Evolutionary conservation across 2,797 vertebrate species (phyloP), one percentile per base, ranked within the genome.

Genomic region (Peromyscus eremicus): DNA sequence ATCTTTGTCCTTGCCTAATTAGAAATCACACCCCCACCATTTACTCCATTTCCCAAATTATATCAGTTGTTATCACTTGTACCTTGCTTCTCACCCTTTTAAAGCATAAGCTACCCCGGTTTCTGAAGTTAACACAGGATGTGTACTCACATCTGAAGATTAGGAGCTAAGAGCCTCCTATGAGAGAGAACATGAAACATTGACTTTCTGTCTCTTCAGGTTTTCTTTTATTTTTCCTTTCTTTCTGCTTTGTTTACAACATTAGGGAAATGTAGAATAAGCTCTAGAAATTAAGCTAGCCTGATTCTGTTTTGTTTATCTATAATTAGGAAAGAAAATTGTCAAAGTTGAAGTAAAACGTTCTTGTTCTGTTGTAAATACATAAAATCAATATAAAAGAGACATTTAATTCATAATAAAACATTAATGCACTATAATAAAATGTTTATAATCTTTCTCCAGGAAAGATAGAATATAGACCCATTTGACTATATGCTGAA

Each of bases 251-350:
- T 27, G 14, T 77, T 77, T 80, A 80, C 32, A 23, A 55, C 9
- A 34, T 55, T n/a, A 2, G 25, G 25, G 12, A 46, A 76, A 76
- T 29, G n/a, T 9, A 37, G 6, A 37, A 37, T 71, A 70, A 73
- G 10, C 27, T 77, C 75, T 68, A 76, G 43, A 5, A 57, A n/a
- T 79, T 81, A 87, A 73, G 9, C 5, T 81, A 91, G 3, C 27
- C 13, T 80, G 76, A 86, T 66, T 4, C 4, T 57, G 0, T 49
- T 89, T 83, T 40, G 19, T 21, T 84, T 60, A 49, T 52, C 8
- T 57, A 37, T 23, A 91, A 10, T 94, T 94, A 94, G 68, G 77
- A 94, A 87, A 87, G 23, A 68, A 46, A 87, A 40, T 37, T 23
- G 0, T 23, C 60, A 37, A 29, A 68, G 23, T 1, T 66, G 34